Conservation (phyloP, 2,113 vertebrate species). For the Oxyura jamaicensis region DNA sequence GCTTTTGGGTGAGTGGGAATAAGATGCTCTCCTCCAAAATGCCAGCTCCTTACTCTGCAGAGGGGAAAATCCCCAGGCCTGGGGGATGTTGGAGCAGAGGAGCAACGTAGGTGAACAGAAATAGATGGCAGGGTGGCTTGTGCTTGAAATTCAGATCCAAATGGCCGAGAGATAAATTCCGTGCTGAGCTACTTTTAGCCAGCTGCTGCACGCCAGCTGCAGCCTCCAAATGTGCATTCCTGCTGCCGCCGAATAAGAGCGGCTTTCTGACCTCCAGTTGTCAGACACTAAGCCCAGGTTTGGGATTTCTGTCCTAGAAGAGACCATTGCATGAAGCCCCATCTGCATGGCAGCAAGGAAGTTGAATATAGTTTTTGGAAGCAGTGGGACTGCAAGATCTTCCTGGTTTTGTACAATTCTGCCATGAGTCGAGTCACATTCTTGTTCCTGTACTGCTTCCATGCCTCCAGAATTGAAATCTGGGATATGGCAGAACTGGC, state of each 20-base stretch:
- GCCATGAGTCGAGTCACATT: not conserved
- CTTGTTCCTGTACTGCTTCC: not conserved
- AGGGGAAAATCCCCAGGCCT: not conserved
- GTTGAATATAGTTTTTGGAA: not conserved
- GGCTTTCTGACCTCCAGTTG: not conserved
- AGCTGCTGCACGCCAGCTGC: not conserved
- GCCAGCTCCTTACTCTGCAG: not conserved
- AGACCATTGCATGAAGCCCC: not conserved
- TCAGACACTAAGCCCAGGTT: not conserved
- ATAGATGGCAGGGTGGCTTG: not conserved
- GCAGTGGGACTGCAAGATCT: not conserved
- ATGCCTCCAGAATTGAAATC: not conserved
- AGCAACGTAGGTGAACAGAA: not conserved
- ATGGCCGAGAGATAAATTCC: slow-evolving; percentile 1
- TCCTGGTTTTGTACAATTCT: not conserved
- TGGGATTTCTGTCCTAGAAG: not conserved
- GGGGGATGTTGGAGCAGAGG: not conserved
- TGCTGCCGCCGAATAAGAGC: fast-evolving
- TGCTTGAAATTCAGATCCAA: slow-evolving; percentile 21
- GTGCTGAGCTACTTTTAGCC: slow-evolving; percentile 3
- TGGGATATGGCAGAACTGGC: not conserved
- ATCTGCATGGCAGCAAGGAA: not conserved
- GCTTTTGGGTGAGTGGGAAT: not conserved
- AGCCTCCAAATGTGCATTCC: not conserved
- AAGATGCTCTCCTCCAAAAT: not conserved